phyloP scores from a whole-genome alignment of 2,888 invertebrate species.

The Troides aeacus region DNA sequence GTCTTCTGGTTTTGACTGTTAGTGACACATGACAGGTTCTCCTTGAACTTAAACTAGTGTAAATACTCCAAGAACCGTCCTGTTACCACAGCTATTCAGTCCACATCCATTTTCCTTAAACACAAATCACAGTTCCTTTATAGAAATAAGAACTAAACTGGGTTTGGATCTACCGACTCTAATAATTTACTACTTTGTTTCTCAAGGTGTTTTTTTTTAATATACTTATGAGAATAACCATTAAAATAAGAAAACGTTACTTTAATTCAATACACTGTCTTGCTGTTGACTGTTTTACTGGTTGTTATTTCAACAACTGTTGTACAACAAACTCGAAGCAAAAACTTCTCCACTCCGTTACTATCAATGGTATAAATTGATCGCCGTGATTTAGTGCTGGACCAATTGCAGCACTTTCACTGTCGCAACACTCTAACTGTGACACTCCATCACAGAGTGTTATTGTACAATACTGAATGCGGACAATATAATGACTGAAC shows the following conservation, averaged over 20 bases:
- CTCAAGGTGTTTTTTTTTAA: too few relatives aligned
- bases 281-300: background rate
- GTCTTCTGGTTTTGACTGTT: too few relatives aligned
- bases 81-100: too few relatives aligned
- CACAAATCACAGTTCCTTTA: too few relatives aligned
- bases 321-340: slow-evolving; percentile 1
- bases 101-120: too few relatives aligned
- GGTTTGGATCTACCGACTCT: too few relatives aligned
- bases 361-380: slow-evolving; percentile 17
- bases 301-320: slow-evolving; percentile 13
- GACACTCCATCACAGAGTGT: background rate
- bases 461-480: background rate
- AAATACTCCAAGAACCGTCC: too few relatives aligned
- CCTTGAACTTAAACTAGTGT: too few relatives aligned
- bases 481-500: too few relatives aligned
- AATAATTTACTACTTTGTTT: too few relatives aligned
- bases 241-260: background rate
- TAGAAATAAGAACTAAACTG: too few relatives aligned
- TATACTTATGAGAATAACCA: background rate
- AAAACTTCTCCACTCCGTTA: slow-evolving; percentile 19
- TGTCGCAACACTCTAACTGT: background rate
- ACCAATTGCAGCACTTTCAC: slow-evolving; percentile 10
- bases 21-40: too few relatives aligned
- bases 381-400: slow-evolving; percentile 18
- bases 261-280: background rate